phyloP scores from a whole-genome alignment of 1,140 invertebrate species.

The Saccostrea cuccullata region DNA sequence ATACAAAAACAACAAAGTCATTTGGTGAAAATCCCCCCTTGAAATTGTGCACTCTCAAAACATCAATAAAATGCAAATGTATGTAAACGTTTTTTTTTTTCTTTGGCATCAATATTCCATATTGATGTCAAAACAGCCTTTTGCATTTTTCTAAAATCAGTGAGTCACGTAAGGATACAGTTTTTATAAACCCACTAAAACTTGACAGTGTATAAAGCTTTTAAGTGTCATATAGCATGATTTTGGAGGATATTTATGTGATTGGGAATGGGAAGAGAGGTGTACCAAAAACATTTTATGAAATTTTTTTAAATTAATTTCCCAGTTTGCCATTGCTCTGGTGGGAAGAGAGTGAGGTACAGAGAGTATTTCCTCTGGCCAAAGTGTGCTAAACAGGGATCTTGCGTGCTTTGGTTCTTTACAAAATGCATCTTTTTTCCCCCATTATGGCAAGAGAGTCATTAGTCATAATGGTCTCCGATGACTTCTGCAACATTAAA shows the following conservation, averaged over 20 bases:
- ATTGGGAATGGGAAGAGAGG: neutral
- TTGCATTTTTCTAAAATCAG: neutral
- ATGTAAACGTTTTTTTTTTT: neutral
- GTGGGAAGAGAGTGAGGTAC: neutral
- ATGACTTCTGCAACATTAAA: constrained; percentile 31
- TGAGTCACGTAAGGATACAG: neutral
- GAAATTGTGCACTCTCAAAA: neutral
- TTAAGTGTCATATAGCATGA: neutral
- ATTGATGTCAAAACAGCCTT: neutral
- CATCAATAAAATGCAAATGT: neutral
- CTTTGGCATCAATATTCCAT: neutral
- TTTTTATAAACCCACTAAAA: neutral
- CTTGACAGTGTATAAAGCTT: neutral
- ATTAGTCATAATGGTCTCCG: constrained; percentile 30
- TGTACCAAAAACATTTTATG: neutral
- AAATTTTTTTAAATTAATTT: constrained; percentile 1
- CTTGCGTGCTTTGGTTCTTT: constrained; percentile 3
- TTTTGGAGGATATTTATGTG: neutral
- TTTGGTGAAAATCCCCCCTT: neutral
- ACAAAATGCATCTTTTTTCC: constrained; percentile 11
- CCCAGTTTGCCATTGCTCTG: neutral
- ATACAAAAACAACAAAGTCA: neutral
- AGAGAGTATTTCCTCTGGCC: neutral
- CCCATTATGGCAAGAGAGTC: constrained; percentile 21
- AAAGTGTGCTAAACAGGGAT: neutral